A percentile compares a stretch with the other conserved stretches of the same genome.
These are phyloP conservation scores for Harpegnathos saltator DNA, from an alignment of 1,140 invertebrate genomes.

Conservation along the genomic window DNA sequence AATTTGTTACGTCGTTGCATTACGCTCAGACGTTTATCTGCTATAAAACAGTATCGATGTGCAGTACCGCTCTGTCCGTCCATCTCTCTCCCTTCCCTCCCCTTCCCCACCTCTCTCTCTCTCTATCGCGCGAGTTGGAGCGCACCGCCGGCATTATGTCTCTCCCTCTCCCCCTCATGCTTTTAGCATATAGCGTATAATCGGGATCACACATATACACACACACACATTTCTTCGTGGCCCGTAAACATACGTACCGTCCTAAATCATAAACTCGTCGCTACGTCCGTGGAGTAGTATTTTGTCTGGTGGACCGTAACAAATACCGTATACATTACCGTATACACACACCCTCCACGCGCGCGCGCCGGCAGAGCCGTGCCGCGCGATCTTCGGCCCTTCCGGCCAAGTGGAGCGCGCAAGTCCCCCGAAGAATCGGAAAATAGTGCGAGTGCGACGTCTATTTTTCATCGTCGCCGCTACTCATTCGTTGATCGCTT, in stretches of 20 bases:
- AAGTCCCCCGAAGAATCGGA: background rate
- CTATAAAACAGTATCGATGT: slow-evolving; percentile 32
- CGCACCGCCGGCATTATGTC: slow-evolving; percentile 21
- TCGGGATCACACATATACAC: slow-evolving; percentile 29
- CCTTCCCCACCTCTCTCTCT: no score
- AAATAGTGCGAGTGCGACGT: slow-evolving; percentile 14
- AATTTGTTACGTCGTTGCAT: slow-evolving; percentile 44
- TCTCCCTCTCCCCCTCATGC: background rate
- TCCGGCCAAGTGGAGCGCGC: background rate
- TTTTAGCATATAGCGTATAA: background rate
- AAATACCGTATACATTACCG: slow-evolving; percentile 6
- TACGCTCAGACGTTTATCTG: slow-evolving; percentile 30
- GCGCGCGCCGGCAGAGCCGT: background rate
- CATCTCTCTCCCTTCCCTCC: no score
- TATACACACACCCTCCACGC: background rate
- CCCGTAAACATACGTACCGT: slow-evolving; percentile 13
- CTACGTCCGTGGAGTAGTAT: slow-evolving; percentile 5
- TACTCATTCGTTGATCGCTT: no score
- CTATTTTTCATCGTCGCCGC: background rate
- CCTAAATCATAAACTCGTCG: slow-evolving; percentile 43
- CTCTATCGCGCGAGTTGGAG: slow-evolving; percentile 1
- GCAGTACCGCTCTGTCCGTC: background rate
- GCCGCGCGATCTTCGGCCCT: background rate
- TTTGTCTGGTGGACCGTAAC: slow-evolving; percentile 30
- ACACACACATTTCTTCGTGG: slow-evolving; percentile 42